Base-by-base conservation (phyloP, 2,888 invertebrate genomes). In the Heteromurus nitidus region DNA sequence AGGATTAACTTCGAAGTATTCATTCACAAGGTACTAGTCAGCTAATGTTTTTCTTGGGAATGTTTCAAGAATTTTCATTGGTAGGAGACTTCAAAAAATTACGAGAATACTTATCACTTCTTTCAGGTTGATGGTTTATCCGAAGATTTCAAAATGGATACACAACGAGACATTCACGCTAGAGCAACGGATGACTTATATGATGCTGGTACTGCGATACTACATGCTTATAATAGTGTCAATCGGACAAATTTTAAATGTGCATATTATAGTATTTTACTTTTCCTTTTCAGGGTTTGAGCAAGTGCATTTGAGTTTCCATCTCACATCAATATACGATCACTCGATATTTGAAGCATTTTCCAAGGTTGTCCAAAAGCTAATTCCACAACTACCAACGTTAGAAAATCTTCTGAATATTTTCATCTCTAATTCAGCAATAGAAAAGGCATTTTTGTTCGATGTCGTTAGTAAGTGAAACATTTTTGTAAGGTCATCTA, bases 291-390 rank as follows among this genome's bases (percentile, higher is more conserved):
- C 84, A 91, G 93, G 92, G 26, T 92, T 91, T 86, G 96, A 97
- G 88, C 94, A 95, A 90, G 95, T 97, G 84, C 95, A 96, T 89
- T 90, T 97, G 73, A 96, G 95, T 88, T 98, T 98, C 91, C 98
- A 99, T 89, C 91, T 99, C 84, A 99, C 99, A 24, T 99, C 98
- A 82, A 99, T 99, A 87, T 99, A 99, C 89, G 99, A 99, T 90
- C 99, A 99, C 90, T 99, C 99, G 86, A 99, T 99, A 90, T 99
- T 99, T 91, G 99, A 99, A 91, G 99, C 99, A 13, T 99, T 99
- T 91, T 98, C 98, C 88, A 99, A 99, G 93, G 99, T 99, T 83
- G 98, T 99, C 69, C 99, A 99, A 90, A 99, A 99, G 90, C 91
- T 99, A 84, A 99, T 99, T 88, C 97, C 97, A 44, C 99, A 99